Percentiles rank a stretch among this genome's conserved stretches.
Evolutionary conservation across 2,888 invertebrate species (phyloP).

Genomic region (Rhopalosiphum nymphaeae): DNA sequence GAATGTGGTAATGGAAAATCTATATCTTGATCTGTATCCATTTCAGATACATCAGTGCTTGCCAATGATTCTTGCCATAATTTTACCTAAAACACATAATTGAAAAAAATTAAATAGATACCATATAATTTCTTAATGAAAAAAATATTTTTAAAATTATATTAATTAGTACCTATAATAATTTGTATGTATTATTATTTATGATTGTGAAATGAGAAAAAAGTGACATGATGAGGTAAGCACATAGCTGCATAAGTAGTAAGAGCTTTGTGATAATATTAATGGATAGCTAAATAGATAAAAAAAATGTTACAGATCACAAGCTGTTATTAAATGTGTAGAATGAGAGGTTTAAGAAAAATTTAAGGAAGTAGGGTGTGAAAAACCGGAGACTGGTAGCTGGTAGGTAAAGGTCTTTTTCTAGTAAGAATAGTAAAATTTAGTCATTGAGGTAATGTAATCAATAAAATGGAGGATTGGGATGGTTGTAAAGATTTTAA

Average conservation of each 20-base stretch:
- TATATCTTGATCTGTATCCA: conserved; percentile 57
- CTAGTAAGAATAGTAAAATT: neutral
- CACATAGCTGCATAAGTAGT: neutral
- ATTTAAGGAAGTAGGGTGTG: neutral
- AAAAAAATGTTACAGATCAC: neutral
- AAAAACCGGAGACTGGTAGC: neutral
- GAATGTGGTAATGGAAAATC: conserved; percentile 49
- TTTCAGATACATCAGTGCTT: conserved; percentile 64
- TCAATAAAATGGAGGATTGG: neutral
- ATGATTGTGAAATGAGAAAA: neutral
- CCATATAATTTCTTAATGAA: neutral
- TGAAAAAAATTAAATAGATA: neutral
- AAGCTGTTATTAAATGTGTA: too few relatives aligned
- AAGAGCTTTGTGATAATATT: neutral
- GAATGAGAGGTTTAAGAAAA: neutral
- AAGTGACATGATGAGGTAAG: neutral
- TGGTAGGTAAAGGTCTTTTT: neutral
- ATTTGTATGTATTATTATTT: neutral
- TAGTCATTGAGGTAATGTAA: neutral
- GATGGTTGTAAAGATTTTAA: neutral
- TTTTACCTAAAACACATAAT: conserved; percentile 66
- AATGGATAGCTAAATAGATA: neutral
- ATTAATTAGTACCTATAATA: neutral
- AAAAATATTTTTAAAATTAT: neutral
- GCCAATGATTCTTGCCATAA: conserved; percentile 67